A percentile compares a stretch with the other conserved stretches of the same genome.
Evolutionary conservation across 2,797 vertebrate genomes (phyloP).

Genomic region (Pampus argenteus): DNA sequence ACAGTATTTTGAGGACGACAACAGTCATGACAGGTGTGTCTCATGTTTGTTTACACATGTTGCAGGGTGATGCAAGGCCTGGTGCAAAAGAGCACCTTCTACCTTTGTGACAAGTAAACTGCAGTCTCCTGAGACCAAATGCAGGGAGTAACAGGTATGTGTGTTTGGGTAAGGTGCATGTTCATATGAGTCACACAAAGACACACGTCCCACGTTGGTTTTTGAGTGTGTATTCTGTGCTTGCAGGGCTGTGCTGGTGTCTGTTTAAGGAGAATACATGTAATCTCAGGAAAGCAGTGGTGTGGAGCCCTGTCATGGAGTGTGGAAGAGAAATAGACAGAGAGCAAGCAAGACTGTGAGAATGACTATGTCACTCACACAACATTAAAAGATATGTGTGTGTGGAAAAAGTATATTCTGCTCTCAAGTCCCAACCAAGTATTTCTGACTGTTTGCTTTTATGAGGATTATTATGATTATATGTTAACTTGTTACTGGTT

Average conservation of each 20-base stretch:
- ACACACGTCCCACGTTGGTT: not conserved
- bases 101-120: conserved; percentile 8
- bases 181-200: not conserved
- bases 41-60: conserved; percentile 22
- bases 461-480: not conserved
- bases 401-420: conserved; percentile 9
- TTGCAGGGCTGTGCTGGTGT: conserved; percentile 30
- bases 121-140: not conserved
- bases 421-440: not conserved
- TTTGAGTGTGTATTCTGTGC: not conserved
- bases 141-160: not conserved
- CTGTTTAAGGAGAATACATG: conserved; percentile 60
- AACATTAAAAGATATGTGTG: conserved; percentile 10
- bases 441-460: not conserved
- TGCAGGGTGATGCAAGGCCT: not conserved
- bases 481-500: conserved; percentile 9
- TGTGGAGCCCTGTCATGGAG: conserved; percentile 59
- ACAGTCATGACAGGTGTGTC: not conserved
- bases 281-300: conserved; percentile 64
- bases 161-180: not conserved
- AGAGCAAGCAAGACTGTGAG: conserved; percentile 27
- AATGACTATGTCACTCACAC: conserved; percentile 53
- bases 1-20: not conserved
- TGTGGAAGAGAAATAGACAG: conserved; percentile 21
- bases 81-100: not conserved